Base-by-base conservation (phyloP, 2,888 invertebrate genomes). In the Leptarthrus brevirostris region DNA sequence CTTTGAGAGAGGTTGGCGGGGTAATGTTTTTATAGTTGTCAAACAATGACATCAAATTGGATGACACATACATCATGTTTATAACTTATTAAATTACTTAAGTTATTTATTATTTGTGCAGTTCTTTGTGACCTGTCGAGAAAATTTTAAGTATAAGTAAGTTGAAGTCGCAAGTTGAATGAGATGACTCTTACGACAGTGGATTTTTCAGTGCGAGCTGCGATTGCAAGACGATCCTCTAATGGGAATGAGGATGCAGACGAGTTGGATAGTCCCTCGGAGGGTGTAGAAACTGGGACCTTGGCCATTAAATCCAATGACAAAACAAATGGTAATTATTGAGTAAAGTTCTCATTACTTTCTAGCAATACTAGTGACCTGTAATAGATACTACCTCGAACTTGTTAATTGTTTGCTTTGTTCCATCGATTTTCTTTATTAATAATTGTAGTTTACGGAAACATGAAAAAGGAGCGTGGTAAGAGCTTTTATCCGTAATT, bases 141-240 rank as follows among this genome's bases (percentile, higher is more conserved):
- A 2, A 16, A 14, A 47, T 14, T 24, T 47, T 1, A 10, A 47
- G 16, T 1, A 66, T n/a, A n/a, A 66, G 47, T 47, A 14, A 8
- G 26, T 18, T 12, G 10, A 22, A n/a, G 5, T 40, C 5, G 14
- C 4, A 2, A 22, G 8, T 44, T 66, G 1, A 20, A 44, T 20
- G 12, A 16, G 0, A 58, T 36, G 40, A 14, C 2, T 14, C 14
- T 44, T 18, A 24, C 3, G 22, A 34, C 4, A 12, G 1, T n/a
- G 1, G 6, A 16, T 34, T 30, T 77, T 76, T 30, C 54, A 80
- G 81, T 85, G 83, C 82, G 82, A 54, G 83, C 85, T 36, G 83
- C 83, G 16, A 83, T 83, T 80, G 79, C 84, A 2, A 81, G 82
- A 78, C 80, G 82, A 74, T 80, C 81, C 14, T 80, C 81, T 1